Evolutionary conservation across 1,140 invertebrate species (phyloP).

Genomic region (Magallana angulata): DNA sequence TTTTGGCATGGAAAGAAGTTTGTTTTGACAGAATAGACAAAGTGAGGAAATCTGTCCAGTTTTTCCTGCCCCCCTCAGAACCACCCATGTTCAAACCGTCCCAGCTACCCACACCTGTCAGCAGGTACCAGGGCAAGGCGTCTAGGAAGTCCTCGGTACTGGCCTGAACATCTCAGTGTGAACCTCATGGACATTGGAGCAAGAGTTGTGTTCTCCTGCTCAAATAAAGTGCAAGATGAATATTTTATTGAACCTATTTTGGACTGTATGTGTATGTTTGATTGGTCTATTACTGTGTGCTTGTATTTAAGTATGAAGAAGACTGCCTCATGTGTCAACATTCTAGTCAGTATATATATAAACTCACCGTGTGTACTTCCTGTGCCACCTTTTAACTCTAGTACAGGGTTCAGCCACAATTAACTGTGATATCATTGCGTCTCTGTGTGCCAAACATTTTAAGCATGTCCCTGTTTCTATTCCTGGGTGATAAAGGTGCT

Average conservation of each 20-base stretch:
- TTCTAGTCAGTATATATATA: slow-evolving; percentile 32
- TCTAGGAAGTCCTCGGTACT: not conserved
- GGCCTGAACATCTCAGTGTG: not conserved
- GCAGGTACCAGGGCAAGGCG: not conserved
- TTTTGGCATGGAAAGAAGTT: slow-evolving; percentile 45
- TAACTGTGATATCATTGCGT: slow-evolving; percentile 6
- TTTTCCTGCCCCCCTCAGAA: not conserved
- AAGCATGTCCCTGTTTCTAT: not conserved
- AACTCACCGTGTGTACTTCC: not conserved
- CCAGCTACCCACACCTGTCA: slow-evolving; percentile 10
- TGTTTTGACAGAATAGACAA: slow-evolving; percentile 34
- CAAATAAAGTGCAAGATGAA: not conserved
- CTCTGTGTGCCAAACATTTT: slow-evolving; percentile 10
- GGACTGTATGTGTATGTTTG: not conserved
- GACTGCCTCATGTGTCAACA: not conserved
- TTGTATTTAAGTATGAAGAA: not conserved
- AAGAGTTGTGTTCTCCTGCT: not conserved
- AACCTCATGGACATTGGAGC: not conserved
- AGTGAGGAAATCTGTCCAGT: slow-evolving; percentile 33
- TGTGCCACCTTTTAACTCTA: not conserved
- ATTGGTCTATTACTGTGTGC: not conserved
- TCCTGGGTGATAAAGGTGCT: slow-evolving; percentile 9
- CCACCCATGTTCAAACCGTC: not conserved
- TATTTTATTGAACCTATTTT: not conserved
- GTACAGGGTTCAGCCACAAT: not conserved